Percentiles rank a stretch among this genome's conserved stretches.
Conservation (phyloP, 2,888 invertebrate species). For the Drosophila testacea region DNA sequence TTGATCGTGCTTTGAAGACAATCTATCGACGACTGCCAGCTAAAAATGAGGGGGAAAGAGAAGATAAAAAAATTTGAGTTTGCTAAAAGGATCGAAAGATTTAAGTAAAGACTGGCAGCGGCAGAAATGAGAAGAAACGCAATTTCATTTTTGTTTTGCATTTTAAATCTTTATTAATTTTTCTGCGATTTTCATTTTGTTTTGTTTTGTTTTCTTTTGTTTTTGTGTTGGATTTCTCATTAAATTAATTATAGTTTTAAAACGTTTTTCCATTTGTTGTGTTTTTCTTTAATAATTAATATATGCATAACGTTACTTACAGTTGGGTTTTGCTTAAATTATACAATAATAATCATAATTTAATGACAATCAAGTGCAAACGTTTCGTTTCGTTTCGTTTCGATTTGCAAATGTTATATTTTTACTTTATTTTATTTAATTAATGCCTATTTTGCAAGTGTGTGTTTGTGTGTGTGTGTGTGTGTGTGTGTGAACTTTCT, state of each 20-base stretch:
- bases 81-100: not conserved
- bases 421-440: constrained; percentile 17
- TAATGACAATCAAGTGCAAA: constrained; percentile 68
- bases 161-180: constrained; percentile 56
- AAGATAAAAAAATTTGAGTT: not conserved
- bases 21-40: too few relatives aligned
- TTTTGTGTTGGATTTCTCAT: constrained; percentile 40
- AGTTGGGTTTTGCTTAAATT: constrained; percentile 69
- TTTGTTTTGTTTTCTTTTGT: constrained; percentile 44
- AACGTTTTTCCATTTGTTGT: constrained; percentile 47
- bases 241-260: constrained; percentile 64
- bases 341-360: constrained; percentile 67
- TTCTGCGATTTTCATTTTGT: constrained; percentile 23
- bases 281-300: constrained; percentile 61
- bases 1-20: too few relatives aligned
- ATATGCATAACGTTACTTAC: constrained; percentile 81
- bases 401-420: constrained; percentile 23
- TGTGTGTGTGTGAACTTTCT: constrained; percentile 22
- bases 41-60: too few relatives aligned
- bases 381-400: constrained; percentile 13
- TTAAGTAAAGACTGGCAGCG: not conserved
- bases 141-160: constrained; percentile 35
- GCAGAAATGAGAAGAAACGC: not conserved
- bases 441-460: constrained; percentile 41
- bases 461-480: constrained; percentile 22